Evolutionary conservation across 1,140 invertebrate species (phyloP).

Genomic region (Laodelphax striatellus): DNA sequence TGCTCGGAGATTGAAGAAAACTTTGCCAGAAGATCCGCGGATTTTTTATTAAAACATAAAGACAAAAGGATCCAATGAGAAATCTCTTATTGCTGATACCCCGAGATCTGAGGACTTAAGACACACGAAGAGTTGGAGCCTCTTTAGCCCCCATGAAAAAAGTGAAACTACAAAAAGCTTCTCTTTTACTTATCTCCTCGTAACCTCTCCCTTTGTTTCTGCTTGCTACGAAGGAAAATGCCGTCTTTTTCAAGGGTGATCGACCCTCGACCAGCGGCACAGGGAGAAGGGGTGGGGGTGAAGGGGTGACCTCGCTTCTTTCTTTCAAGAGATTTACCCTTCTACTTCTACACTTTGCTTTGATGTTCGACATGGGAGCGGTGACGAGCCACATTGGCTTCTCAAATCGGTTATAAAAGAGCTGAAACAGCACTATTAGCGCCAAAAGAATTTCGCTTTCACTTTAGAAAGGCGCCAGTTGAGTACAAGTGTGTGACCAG

Average conservation of each 20-base stretch:
- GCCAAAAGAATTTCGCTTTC: too few relatives aligned
- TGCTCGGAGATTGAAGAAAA: too few relatives aligned
- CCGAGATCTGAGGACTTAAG: neutral
- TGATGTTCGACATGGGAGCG: neutral
- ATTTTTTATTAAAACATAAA: constrained; percentile 1
- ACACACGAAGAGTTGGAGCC: neutral
- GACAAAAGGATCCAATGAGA: neutral
- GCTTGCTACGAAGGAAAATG: neutral
- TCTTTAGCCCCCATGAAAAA: neutral
- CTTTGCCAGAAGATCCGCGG: neutral
- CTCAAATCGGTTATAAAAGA: neutral
- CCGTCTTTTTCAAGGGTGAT: neutral
- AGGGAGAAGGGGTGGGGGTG: neutral
- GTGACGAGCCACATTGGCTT: neutral
- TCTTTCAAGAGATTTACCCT: constrained; percentile 2
- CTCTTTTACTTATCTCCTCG: neutral
- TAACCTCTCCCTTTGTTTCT: constrained; percentile 3
- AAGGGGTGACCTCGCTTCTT: neutral
- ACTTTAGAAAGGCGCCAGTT: too few relatives aligned
- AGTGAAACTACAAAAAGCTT: constrained; percentile 3
- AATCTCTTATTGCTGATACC: constrained; percentile 1
- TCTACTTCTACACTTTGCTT: neutral
- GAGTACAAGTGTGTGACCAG: too few relatives aligned
- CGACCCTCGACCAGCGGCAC: neutral
- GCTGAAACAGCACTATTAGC: neutral